Evolutionary conservation across 2,113 vertebrate species (phyloP).

Genomic region (Caracal caracal): DNA sequence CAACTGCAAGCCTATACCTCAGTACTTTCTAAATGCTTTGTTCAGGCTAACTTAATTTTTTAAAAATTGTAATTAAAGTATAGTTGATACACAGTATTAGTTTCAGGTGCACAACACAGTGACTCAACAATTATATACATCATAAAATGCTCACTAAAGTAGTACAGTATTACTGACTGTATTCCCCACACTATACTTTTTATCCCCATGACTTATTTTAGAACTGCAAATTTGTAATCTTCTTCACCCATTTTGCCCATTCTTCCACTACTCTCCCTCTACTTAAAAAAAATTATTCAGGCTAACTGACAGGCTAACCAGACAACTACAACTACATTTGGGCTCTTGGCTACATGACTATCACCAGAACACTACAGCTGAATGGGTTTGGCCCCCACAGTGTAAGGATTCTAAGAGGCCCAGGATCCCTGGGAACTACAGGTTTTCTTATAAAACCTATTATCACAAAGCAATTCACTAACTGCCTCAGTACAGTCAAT

Average conservation of each 20-base stretch:
- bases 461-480: conserved; percentile 41
- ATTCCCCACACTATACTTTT: not conserved
- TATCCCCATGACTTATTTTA: not conserved
- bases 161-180: not conserved
- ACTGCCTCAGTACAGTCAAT: not conserved
- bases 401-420: not conserved
- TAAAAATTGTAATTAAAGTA: not conserved
- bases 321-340: not conserved
- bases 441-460: conserved; percentile 20
- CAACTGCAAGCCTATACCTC: conserved; percentile 5
- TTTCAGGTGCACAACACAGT: not conserved
- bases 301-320: not conserved
- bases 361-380: not conserved
- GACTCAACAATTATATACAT: not conserved
- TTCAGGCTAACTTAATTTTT: not conserved
- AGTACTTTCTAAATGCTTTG: conserved; percentile 22
- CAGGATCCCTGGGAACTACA: not conserved
- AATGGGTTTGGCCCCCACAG: not conserved
- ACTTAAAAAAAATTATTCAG: not conserved
- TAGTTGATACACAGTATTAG: not conserved
- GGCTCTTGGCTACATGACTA: not conserved
- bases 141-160: not conserved
- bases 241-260: not conserved
- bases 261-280: not conserved
- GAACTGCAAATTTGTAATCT: not conserved